Conservation (phyloP, 2,797 vertebrate species). For the Parauchenoglanis punctatus region DNA sequence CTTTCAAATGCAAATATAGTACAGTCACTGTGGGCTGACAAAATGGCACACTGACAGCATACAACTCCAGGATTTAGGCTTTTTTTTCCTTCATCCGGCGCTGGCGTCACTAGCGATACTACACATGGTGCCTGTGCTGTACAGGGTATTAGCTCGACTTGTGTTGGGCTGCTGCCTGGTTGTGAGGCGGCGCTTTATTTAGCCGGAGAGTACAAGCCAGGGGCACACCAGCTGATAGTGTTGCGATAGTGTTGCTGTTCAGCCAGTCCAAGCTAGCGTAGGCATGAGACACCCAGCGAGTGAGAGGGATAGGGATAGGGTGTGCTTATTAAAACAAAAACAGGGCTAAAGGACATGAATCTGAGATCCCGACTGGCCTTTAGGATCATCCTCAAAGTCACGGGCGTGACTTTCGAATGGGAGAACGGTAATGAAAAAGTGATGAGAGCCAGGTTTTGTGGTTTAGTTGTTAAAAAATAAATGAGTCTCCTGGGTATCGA, state of each 20-base stretch:
- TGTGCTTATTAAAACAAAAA: conserved; percentile 41
- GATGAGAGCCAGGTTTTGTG: conserved; percentile 32
- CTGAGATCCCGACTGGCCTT: conserved; percentile 6
- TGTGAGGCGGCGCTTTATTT: conserved; percentile 59
- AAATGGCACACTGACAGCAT: conserved; percentile 64
- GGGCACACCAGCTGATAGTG: conserved; percentile 34
- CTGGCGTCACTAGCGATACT: conserved; percentile 55
- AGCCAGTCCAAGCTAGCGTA: conserved; percentile 25
- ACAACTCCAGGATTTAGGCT: conserved; percentile 67
- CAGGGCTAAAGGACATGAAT: conserved; percentile 45
- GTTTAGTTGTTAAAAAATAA: conserved; percentile 30
- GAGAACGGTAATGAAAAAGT: conserved; percentile 33
- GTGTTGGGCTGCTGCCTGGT: conserved; percentile 62
- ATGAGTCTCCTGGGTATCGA: conserved; percentile 26
- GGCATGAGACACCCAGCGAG: conserved; percentile 14
- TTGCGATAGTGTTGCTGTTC: conserved; percentile 32
- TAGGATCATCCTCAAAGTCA: conserved; percentile 19
- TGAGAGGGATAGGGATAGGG: conserved; percentile 25
- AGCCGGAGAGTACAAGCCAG: conserved; percentile 54
- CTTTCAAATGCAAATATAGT: conserved; percentile 58
- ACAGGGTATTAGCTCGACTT: conserved; percentile 48
- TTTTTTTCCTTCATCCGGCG: conserved; percentile 60
- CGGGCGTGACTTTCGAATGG: conserved; percentile 15
- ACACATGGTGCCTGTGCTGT: conserved; percentile 48
- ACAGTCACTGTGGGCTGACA: conserved; percentile 60